These are phyloP conservation scores for Cacoxenus indagator DNA, from an alignment of 2,888 invertebrate genomes.

Conservation along the genomic window DNA sequence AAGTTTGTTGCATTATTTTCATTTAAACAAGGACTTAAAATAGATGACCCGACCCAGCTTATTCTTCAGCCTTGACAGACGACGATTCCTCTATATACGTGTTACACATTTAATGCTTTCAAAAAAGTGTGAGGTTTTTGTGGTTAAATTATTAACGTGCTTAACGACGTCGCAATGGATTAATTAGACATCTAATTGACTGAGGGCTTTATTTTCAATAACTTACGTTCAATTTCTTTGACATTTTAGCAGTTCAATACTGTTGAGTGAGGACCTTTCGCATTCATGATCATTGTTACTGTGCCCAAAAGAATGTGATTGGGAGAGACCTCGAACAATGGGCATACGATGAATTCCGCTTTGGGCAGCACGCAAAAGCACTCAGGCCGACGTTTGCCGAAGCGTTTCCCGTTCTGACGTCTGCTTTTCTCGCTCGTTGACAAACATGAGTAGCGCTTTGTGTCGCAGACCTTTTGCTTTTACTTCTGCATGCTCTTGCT, in stretches of 20 bases:
- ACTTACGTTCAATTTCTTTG: background rate
- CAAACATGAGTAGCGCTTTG: background rate
- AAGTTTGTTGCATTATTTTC: too few species aligned
- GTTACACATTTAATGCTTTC: too few species aligned
- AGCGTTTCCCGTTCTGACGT: slow-evolving; percentile 3
- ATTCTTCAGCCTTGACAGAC: too few species aligned
- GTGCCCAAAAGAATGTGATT: background rate
- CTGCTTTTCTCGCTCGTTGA: background rate
- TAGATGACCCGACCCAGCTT: too few species aligned
- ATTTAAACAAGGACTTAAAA: too few species aligned
- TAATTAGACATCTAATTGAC: slow-evolving; percentile 15
- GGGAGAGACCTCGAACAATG: background rate
- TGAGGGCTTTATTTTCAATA: background rate
- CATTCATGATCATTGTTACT: background rate
- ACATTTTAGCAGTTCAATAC: slow-evolving; percentile 6
- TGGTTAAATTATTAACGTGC: too few species aligned
- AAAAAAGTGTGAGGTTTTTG: too few species aligned
- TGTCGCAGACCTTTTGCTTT: background rate
- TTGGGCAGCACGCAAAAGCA: slow-evolving; percentile 11
- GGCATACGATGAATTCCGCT: slow-evolving; percentile 1
- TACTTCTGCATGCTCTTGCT: background rate
- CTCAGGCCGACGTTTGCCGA: slow-evolving; percentile 4
- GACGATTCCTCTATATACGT: too few species aligned
- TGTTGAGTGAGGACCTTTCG: background rate
- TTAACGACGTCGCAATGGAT: background rate